Conservation (phyloP, 2,888 invertebrate genomes). For the Cyclophora albipunctata region DNA sequence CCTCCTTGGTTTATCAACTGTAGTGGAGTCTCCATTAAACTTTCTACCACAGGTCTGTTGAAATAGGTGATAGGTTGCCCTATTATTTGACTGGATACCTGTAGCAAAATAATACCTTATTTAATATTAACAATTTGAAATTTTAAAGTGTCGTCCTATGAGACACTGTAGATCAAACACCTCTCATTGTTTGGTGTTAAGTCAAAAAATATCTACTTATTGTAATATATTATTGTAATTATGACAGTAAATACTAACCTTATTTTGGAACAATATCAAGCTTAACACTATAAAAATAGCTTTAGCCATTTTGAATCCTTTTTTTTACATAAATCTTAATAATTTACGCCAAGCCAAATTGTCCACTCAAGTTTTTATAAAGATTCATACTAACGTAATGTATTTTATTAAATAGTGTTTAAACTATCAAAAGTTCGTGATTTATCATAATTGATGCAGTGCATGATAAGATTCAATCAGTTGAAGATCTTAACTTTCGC, state of each 20-base stretch:
- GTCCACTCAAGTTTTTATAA: not conserved
- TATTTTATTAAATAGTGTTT: slow-evolving; percentile 4
- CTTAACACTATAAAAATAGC: not conserved
- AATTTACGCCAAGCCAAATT: too few relatives aligned
- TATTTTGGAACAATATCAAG: slow-evolving; percentile 1
- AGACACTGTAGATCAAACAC: too few relatives aligned
- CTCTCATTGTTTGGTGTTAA: too few relatives aligned
- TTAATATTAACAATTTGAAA: too few relatives aligned
- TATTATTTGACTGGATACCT: slow-evolving; percentile 34
- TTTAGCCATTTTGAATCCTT: slow-evolving; percentile 2
- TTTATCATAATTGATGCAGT: slow-evolving; percentile 7
- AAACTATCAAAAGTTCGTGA: slow-evolving; percentile 16
- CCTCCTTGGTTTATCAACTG: not conserved
- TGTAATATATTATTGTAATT: too few relatives aligned
- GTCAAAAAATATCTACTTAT: too few relatives aligned
- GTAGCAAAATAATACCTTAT: slow-evolving; percentile 17
- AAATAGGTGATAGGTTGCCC: slow-evolving; percentile 18
- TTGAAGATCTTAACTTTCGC: too few relatives aligned
- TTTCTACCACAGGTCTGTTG: slow-evolving; percentile 2
- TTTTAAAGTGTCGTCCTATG: too few relatives aligned
- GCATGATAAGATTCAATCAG: too few relatives aligned
- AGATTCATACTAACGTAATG: too few relatives aligned
- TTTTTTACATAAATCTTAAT: not conserved
- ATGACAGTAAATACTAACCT: not conserved
- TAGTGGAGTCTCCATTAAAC: slow-evolving; percentile 3